These are phyloP conservation scores for Ceratosolen solmsi DNA, from an alignment of 1,140 invertebrate species.

Conservation along the genomic window DNA sequence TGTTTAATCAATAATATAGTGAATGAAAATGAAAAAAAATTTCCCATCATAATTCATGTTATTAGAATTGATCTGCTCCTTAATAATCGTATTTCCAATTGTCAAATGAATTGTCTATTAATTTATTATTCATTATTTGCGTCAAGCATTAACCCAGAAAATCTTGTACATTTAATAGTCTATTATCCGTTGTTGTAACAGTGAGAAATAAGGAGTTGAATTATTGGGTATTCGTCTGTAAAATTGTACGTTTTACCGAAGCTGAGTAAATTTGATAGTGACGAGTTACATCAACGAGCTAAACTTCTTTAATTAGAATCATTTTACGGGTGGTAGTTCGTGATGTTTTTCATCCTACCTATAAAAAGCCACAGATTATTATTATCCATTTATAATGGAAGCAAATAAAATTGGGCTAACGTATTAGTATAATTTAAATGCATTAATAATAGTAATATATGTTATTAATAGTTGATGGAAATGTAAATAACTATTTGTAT, in stretches of 20 bases:
- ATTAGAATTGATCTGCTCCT: background rate
- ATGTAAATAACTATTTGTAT: too few relatives aligned
- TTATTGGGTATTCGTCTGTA: conserved; percentile 19
- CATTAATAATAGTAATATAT: too few relatives aligned
- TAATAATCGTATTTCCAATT: background rate
- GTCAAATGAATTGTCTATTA: conserved; percentile 2
- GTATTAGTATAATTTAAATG: too few relatives aligned
- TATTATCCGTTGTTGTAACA: conserved; percentile 6
- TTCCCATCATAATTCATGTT: too few relatives aligned
- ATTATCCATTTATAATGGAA: too few relatives aligned
- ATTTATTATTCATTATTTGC: conserved; percentile 22
- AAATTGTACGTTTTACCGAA: conserved; percentile 23
- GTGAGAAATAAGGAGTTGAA: conserved; percentile 26
- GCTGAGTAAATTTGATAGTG: conserved; percentile 24
- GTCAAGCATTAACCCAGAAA: conserved; percentile 16
- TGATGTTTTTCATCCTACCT: too few relatives aligned
- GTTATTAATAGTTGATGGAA: too few relatives aligned
- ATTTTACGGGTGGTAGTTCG: too few relatives aligned
- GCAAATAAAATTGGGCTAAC: too few relatives aligned
- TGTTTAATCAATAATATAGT: too few relatives aligned
- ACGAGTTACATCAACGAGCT: conserved; percentile 25
- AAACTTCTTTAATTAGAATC: conserved; percentile 45
- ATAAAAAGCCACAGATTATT: too few relatives aligned
- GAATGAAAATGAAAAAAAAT: too few relatives aligned
- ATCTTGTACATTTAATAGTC: conserved; percentile 16